Percentiles rank a stretch among this genome's conserved stretches.
Conservation (phyloP, 2,113 vertebrate species). For the Perognathus longimembris region DNA sequence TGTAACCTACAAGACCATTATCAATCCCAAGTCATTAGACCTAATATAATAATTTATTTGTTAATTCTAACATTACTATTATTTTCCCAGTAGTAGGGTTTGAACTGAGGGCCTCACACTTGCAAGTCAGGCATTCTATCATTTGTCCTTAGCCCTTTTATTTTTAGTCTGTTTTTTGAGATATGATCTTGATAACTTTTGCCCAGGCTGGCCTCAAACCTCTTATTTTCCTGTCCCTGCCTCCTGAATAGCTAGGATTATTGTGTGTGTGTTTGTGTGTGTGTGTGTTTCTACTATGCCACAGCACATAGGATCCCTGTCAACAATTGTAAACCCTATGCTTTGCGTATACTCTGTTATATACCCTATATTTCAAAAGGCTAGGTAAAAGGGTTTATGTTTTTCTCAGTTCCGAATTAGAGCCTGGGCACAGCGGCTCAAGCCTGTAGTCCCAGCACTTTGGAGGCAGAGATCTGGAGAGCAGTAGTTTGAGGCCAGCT, state of each 20-base stretch:
- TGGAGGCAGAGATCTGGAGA: not conserved
- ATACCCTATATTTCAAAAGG: not conserved
- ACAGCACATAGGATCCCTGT: too few relatives aligned
- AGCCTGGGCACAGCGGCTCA: too few relatives aligned
- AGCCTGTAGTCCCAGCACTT: not conserved
- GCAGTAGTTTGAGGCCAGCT: not conserved
- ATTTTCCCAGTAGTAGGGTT: not conserved
- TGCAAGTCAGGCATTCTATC: not conserved
- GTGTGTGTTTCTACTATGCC: too few relatives aligned
- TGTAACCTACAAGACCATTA: not conserved
- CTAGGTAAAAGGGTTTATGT: not conserved
- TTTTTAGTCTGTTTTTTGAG: too few relatives aligned
- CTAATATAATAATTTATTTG: not conserved
- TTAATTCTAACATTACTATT: not conserved
- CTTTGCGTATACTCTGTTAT: not conserved
- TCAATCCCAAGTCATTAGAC: not conserved
- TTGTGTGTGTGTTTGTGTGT: too few relatives aligned
- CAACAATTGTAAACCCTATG: too few relatives aligned
- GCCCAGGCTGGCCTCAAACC: too few relatives aligned
- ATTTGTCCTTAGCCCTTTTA: not conserved
- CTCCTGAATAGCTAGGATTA: too few relatives aligned
- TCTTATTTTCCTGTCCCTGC: too few relatives aligned
- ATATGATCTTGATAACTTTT: too few relatives aligned
- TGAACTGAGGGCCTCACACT: not conserved
- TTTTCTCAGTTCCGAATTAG: not conserved